Conservation (phyloP, 2,113 vertebrate genomes). For the Bubalus kerabau region DNA sequence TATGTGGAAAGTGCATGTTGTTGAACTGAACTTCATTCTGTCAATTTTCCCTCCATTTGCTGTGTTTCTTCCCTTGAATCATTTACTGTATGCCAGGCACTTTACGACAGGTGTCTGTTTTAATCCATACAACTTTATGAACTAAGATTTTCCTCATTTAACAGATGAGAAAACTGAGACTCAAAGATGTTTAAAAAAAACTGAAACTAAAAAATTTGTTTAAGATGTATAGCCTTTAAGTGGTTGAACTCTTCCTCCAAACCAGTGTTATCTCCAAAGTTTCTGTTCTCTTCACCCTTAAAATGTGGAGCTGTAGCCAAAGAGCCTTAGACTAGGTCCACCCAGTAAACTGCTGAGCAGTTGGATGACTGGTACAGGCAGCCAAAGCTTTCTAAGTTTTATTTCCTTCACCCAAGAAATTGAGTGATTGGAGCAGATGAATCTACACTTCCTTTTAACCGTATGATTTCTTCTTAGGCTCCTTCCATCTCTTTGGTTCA, state of each 20-base stretch:
- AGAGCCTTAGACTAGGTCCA: not conserved
- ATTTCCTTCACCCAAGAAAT: not conserved
- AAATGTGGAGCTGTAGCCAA: not conserved
- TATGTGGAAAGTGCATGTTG: not conserved
- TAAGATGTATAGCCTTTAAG: not conserved
- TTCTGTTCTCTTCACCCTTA: not conserved
- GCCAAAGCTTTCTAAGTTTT: not conserved
- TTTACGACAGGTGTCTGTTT: not conserved
- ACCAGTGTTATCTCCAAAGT: not conserved
- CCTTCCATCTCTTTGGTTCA: not conserved
- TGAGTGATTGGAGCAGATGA: not conserved
- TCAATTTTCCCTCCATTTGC: not conserved
- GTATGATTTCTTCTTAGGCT: not conserved
- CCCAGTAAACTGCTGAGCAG: not conserved
- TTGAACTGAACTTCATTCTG: not conserved
- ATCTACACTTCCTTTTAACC: not conserved
- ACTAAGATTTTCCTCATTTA: not conserved
- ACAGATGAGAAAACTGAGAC: not conserved
- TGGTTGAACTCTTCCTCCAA: not conserved
- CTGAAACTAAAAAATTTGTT: not conserved
- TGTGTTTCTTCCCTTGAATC: slow-evolving; percentile 8
- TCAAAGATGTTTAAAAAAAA: not conserved
- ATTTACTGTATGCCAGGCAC: not conserved
- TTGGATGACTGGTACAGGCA: not conserved
- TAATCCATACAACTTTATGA: not conserved